phyloP scores from a whole-genome alignment of 2,113 vertebrate genomes.

The Struthio camelus region DNA sequence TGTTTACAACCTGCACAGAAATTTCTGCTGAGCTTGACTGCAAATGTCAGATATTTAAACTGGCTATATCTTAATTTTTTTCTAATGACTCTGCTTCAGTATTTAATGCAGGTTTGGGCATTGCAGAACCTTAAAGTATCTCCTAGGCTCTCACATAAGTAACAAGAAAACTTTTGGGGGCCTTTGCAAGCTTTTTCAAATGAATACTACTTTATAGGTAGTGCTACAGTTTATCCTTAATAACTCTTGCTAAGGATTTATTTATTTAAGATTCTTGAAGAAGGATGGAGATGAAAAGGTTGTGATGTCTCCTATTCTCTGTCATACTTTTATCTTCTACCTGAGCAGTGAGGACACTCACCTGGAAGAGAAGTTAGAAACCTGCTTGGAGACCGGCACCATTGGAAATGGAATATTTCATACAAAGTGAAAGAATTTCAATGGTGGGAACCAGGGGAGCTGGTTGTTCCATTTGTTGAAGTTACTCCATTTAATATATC shows the following conservation, averaged over 20 bases:
- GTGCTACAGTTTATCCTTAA: neutral
- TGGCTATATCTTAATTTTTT: neutral
- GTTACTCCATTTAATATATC: neutral
- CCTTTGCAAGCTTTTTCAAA: neutral
- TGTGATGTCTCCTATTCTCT: neutral
- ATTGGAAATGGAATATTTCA: neutral
- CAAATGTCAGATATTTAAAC: neutral
- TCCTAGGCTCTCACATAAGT: neutral
- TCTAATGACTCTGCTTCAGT: neutral
- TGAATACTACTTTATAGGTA: neutral
- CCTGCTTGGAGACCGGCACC: neutral
- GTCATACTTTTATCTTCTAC: neutral
- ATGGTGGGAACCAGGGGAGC: neutral
- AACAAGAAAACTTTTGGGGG: neutral
- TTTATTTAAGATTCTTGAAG: slow-evolving; percentile 1
- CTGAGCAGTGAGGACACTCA: neutral
- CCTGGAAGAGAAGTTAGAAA: neutral
- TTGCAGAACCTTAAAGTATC: neutral
- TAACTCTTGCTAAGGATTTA: neutral
- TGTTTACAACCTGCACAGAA: neutral
- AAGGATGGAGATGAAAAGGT: neutral
- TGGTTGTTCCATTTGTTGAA: neutral
- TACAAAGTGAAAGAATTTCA: neutral
- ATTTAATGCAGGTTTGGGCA: neutral
- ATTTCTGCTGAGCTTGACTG: neutral